Evolutionary conservation across 2,797 vertebrate species (phyloP).

Genomic region (Arrhamphus sclerolepis): DNA sequence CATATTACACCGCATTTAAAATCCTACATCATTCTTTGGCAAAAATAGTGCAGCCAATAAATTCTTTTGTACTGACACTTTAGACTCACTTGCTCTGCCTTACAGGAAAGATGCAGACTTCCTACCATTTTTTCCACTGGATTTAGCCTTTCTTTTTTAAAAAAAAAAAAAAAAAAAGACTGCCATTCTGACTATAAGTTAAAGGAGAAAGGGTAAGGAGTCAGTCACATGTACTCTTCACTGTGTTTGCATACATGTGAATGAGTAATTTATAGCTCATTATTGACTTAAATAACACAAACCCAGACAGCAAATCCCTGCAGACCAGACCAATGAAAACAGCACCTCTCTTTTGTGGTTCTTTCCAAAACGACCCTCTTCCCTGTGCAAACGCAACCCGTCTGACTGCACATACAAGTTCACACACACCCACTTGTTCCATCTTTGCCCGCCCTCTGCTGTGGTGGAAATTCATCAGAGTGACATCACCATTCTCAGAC

Average conservation of each 20-base stretch:
- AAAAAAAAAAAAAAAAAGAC: too few species aligned
- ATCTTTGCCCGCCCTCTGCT: conserved; percentile 42
- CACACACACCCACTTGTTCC: conserved; percentile 37
- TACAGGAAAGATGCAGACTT: conserved; percentile 3
- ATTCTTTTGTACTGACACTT: conserved; percentile 19
- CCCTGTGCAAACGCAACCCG: conserved; percentile 53
- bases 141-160: neutral
- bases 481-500: conserved; percentile 67
- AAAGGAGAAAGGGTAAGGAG: conserved; percentile 12
- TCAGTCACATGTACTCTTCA: neutral
- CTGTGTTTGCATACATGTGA: conserved; percentile 10
- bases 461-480: conserved; percentile 59
- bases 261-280: conserved; percentile 22
- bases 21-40: conserved; percentile 22
- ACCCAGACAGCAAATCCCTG: conserved; percentile 61
- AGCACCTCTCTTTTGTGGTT: conserved; percentile 56
- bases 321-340: conserved; percentile 56
- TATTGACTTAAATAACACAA: conserved; percentile 64
- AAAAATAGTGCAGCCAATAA: conserved; percentile 10
- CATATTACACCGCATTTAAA: conserved; percentile 3
- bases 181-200: neutral
- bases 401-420: conserved; percentile 28
- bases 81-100: neutral
- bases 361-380: conserved; percentile 36
- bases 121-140: neutral